Conservation (phyloP, 2,113 vertebrate species). For the Chionis minor region DNA sequence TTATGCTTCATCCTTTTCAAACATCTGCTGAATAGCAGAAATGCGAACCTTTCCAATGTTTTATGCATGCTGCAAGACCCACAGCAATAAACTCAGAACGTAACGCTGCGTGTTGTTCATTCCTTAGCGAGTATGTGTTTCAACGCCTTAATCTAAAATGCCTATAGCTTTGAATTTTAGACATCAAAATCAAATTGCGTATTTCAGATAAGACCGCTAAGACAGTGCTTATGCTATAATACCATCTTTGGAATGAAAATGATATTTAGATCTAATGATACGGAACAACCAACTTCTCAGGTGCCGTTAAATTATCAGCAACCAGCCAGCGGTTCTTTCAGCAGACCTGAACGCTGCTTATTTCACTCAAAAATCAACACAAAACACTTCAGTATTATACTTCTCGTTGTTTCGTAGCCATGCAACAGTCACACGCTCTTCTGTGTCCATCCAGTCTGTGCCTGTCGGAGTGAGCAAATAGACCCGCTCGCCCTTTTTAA, state of each 20-base stretch:
- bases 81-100: slow-evolving; percentile 47
- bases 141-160: not conserved
- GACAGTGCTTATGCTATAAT: not conserved
- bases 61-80: slow-evolving; percentile 59
- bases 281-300: not conserved
- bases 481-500: not conserved
- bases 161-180: slow-evolving; percentile 1
- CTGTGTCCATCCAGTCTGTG: not conserved
- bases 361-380: not conserved
- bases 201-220: not conserved
- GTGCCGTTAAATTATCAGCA: not conserved
- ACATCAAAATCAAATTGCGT: not conserved
- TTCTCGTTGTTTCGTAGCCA: not conserved
- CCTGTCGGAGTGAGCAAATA: not conserved
- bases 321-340: not conserved
- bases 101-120: not conserved
- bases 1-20: slow-evolving; percentile 59
- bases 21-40: slow-evolving; percentile 67
- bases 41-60: slow-evolving; percentile 16
- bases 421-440: not conserved
- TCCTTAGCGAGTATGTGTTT: not conserved
- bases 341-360: not conserved
- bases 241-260: not conserved
- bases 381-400: not conserved
- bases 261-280: not conserved